Percentiles rank a stretch among this genome's conserved stretches.
Conservation (phyloP, 2,113 vertebrate species). For the Synchiropus splendidus region DNA sequence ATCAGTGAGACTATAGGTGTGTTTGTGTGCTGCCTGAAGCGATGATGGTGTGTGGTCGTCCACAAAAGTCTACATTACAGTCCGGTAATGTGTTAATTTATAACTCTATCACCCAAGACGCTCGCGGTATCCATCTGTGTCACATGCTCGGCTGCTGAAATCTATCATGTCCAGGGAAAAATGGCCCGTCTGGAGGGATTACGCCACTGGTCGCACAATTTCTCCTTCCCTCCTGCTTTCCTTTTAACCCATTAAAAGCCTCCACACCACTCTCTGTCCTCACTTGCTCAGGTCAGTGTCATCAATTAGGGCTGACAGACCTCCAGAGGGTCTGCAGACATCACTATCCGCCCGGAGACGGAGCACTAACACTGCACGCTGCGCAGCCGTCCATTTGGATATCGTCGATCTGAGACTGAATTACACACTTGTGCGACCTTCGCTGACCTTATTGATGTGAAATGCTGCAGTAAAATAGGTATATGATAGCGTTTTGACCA, state of each 20-base stretch:
- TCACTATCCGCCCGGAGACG: constrained; percentile 68
- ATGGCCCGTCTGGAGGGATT: constrained; percentile 49
- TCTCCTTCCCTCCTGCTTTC: constrained; percentile 16
- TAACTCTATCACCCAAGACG: constrained; percentile 87
- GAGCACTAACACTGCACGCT: constrained; percentile 51
- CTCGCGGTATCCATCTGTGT: constrained; percentile 97
- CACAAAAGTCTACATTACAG: constrained; percentile 95
- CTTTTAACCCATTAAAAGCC: constrained; percentile 33
- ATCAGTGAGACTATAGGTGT: constrained; percentile 55
- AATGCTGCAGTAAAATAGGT: constrained; percentile 21
- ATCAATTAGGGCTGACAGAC: constrained; percentile 80
- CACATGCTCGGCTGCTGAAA: constrained; percentile 82
- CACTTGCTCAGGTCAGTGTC: constrained; percentile 71
- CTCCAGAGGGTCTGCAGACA: constrained; percentile 66
- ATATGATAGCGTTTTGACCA: no score
- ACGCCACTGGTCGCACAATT: constrained; percentile 42
- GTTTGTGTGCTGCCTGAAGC: constrained; percentile 29
- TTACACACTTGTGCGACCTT: constrained; percentile 37
- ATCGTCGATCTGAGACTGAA: constrained; percentile 43
- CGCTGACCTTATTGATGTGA: constrained; percentile 30
- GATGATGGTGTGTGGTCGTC: constrained; percentile 65
- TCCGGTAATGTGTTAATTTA: constrained; percentile 99
- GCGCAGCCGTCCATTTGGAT: constrained; percentile 14
- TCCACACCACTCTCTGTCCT: constrained; percentile 30
- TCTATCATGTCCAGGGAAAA: constrained; percentile 81